Evolutionary conservation across 2,113 vertebrate genomes (phyloP).

Genomic region (Ctenomys sociabilis): DNA sequence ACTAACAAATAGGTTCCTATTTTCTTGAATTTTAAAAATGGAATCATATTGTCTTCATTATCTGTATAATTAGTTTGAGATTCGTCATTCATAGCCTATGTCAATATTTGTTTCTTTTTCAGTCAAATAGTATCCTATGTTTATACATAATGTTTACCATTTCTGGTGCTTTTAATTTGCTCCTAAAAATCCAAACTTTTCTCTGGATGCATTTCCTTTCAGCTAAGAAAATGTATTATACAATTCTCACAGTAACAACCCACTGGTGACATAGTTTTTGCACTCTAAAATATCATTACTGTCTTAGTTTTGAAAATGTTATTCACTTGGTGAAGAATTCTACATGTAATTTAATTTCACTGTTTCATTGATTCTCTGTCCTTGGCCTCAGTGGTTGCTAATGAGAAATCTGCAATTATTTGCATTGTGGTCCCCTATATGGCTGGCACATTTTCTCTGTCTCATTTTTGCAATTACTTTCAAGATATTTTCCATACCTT

Average conservation of each 20-base stretch:
- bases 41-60: not conserved
- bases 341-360: not conserved
- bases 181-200: not conserved
- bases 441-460: not conserved
- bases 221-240: not conserved
- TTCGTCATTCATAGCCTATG: not conserved
- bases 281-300: slow-evolving; percentile 36
- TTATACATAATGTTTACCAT: not conserved
- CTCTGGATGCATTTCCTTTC: slow-evolving; percentile 37
- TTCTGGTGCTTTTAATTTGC: slow-evolving; percentile 18
- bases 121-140: not conserved
- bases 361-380: not conserved
- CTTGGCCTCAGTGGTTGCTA: not conserved
- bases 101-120: not conserved
- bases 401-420: not conserved
- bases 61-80: not conserved
- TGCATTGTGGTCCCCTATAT: not conserved
- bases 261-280: not conserved
- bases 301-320: slow-evolving; percentile 22
- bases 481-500: not conserved
- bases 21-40: not conserved
- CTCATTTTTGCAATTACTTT: not conserved
- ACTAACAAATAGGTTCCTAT: not conserved
- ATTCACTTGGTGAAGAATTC: slow-evolving; percentile 40
- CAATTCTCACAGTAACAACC: not conserved